Percentiles rank a stretch among this genome's conserved stretches.
phyloP scores from a whole-genome alignment of 2,888 invertebrate genomes.

The Drosophila heteroneura region DNA sequence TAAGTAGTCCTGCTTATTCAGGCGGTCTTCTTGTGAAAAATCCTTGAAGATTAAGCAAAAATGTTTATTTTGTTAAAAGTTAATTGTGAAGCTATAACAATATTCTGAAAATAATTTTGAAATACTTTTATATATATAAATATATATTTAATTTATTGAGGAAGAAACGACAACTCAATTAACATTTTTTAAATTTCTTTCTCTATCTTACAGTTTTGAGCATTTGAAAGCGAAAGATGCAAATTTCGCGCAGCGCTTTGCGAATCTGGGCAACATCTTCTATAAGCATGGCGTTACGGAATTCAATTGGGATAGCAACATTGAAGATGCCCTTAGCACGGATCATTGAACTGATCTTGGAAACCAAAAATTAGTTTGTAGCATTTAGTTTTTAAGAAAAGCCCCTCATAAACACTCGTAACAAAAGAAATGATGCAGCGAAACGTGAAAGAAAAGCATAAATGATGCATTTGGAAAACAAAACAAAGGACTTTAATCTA shows the following conservation, averaged over 20 bases:
- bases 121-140: neutral
- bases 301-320: slow-evolving; percentile 95
- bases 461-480: slow-evolving; percentile 48
- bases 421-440: slow-evolving; percentile 27
- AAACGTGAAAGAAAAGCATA: slow-evolving; percentile 29
- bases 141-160: neutral
- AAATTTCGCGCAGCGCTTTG: slow-evolving; percentile 93
- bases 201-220: slow-evolving; percentile 88
- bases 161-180: neutral
- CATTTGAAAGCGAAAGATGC: slow-evolving; percentile 92
- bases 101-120: neutral
- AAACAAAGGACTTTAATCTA: slow-evolving; percentile 77
- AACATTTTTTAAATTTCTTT: neutral
- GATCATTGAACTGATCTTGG: slow-evolving; percentile 79
- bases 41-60: neutral
- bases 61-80: neutral
- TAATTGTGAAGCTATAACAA: neutral
- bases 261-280: slow-evolving; percentile 93
- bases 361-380: slow-evolving; percentile 73
- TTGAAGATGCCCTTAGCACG: slow-evolving; percentile 88
- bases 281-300: slow-evolving; percentile 91
- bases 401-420: slow-evolving; percentile 30
- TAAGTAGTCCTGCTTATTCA: neutral
- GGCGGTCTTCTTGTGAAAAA: neutral
- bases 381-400: slow-evolving; percentile 50